Base-by-base conservation (phyloP, 1,140 invertebrate species). In the Dysdera silvatica region DNA sequence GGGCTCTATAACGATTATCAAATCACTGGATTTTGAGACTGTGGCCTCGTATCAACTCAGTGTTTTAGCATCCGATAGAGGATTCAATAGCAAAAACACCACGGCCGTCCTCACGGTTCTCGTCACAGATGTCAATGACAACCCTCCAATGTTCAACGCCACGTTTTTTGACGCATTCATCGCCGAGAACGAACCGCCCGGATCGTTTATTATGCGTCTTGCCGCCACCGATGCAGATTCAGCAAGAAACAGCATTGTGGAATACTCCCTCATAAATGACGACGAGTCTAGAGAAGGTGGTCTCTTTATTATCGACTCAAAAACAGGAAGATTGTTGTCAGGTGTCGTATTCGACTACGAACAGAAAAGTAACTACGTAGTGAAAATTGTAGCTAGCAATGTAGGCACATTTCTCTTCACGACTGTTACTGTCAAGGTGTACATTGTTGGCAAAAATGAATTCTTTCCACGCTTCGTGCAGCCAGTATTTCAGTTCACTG, bases 81-180 rank as follows among this genome's bases (percentile, higher is more conserved):
- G 89, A 23, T 94, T 90, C 72, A 82, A 86, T 61, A 78, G 87
- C 0, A 81, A 83, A 70, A 80, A 82, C 70, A 80, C 88, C 0
- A 84, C 85, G 2, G 88, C 87, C 1, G 85, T 85, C 61, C 77
- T 95, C 0, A 90, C 86, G 0, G 84, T 96, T 6, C 87, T 87
- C 51, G 80, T 96, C 1, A 91, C 87, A 0, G 91, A 95, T 72
- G 88, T 94, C 28, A 93, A 95, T 71, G 91, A 95, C 71, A 93
- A 94, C 76, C 81, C 88, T 2, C 91, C 91, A 0, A 76, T 75
- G 10, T 95, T 95, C 71, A 86, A 89, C 75, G 83, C 82, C 0
- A 82, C 84, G 35, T 79, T 86, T 10, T 95, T 91, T 73, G 76
- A 84, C 29, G 91, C 88, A 0, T 84, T 86, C 67, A 83, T 96